Base-by-base conservation (phyloP, 2,797 vertebrate genomes). In the Spheniscus humboldti region DNA sequence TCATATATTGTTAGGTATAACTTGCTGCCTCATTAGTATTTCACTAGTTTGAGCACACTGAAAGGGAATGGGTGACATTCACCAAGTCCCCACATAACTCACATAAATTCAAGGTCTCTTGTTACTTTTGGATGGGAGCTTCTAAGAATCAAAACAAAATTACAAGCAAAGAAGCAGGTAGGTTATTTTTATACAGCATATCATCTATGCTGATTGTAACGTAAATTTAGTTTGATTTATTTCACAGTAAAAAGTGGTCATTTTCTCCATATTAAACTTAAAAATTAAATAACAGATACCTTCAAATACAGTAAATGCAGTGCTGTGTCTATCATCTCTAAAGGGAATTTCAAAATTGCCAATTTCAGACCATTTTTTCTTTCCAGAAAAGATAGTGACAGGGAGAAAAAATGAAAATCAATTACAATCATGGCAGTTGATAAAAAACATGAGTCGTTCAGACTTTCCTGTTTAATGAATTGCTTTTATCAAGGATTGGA, bases 21-120 rank as follows among this genome's bases (percentile, higher is more conserved):
- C 84, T 93, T 95, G 37, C 92, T 92, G 79, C 71, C 66, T 96
- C 86, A 89, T 96, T 92, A 94, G 79, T 78, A 95, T 94, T 93
- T 95, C 83, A 69, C 60, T 39, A 35, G 39, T 83, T 88, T 85
- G 47, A 85, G 33, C 50, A 93, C 31, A 33, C 35, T 91, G 73
- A 90, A 90, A 94, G 56, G 28, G 79, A 89, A 92, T 80, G 81
- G 28, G n/a, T 86, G 76, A 93, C 76, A 86, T 91, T 81, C 72
- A 87, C 57, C 45, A 85, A 73, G 57, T 66, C 22, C 52, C 18
- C 19, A 73, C n/a, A 78, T 76, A 85, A 64, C 73, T 39, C 27
- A 91, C 13, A 69, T 30, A 63, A 77, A 90, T 94, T 84, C 88
- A 92, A 92, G 18, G 35, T 92, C 50, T 72, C 48, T 53, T 86